Base-by-base conservation (phyloP, 2,113 vertebrate genomes). In the Pelvicachromis taeniatus region DNA sequence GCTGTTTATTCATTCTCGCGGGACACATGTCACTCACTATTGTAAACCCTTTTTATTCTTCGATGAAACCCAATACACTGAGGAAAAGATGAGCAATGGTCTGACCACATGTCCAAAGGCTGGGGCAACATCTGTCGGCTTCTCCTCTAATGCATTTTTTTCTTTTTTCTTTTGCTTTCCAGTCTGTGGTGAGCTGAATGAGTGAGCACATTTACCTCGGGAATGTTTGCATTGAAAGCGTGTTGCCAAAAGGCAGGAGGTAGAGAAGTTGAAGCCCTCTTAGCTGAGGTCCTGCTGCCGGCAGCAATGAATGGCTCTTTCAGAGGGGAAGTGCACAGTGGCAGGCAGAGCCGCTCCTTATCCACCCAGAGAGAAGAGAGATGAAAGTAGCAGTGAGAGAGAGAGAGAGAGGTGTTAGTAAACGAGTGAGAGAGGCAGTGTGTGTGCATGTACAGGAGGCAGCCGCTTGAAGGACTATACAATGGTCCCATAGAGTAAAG, bases 301-400 rank as follows among this genome's bases (percentile, higher is more conserved):
- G 87, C 77, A 78, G 89, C 85, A 21, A 88, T 94, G 92, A 95
- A 95, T 93, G 89, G 87, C 58, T 93, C 94, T 94, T 94, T 95
- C 83, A 95, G 83, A 83, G 65, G 81, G 38, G 45, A 78, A 70
- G 87, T 53, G 35, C 78, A 75, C 75, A 78, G 89, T 81, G 58
- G 87, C 85, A 82, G 84, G 85, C 78, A 70, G 80, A 75, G 82
- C 86, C 75, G 81, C 91, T 86, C 58, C 84, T 83, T 73, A 81
- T 70, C 78, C 89, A 81, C 65, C 80, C 88, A 23, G 85, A 79
- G 89, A 87, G 86, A 80, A 23, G 85, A 83, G 86, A 83, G 87
- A 89, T 91, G 91, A 94, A 93, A 93, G 92, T 80, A 53, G 53
- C 75, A 38, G 68, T 48, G 85, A 55, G 81, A 52, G 68, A 59